phyloP scores from a whole-genome alignment of 2,888 invertebrate genomes.

The Crioceris asparagi region DNA sequence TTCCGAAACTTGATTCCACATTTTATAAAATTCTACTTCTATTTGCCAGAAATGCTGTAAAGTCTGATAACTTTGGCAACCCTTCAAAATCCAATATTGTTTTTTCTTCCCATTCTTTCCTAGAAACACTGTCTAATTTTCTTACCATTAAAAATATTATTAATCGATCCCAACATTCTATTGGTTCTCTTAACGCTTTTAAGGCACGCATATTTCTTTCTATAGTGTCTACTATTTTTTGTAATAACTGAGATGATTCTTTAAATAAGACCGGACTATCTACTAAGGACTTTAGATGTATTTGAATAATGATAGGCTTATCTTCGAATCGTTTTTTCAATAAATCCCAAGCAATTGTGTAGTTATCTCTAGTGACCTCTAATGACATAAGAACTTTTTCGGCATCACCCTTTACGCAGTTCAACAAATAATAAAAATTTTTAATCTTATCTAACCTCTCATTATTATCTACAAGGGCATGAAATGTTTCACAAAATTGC shows the following conservation, averaged over 20 bases:
- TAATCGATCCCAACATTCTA: conserved; percentile 12
- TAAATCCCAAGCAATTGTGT: conserved; percentile 13
- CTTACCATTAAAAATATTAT: conserved; percentile 11
- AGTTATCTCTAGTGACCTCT: conserved; percentile 14
- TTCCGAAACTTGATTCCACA: conserved; percentile 1
- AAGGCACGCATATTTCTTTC: conserved; percentile 11
- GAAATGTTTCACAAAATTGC: conserved; percentile 15
- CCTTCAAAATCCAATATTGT: conserved; percentile 2
- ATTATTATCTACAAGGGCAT: conserved; percentile 13
- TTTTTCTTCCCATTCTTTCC: conserved; percentile 11
- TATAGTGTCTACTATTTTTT: conserved; percentile 10
- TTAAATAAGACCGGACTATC: conserved; percentile 10
- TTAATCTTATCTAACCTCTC: conserved; percentile 8
- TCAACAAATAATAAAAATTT: conserved; percentile 14
- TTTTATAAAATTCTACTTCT: conserved; percentile 10
- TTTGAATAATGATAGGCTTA: conserved; percentile 14
- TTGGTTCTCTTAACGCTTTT: conserved; percentile 11
- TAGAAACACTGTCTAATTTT: conserved; percentile 12
- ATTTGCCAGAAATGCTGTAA: conserved; percentile 10
- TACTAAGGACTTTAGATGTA: conserved; percentile 12
- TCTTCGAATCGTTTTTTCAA: conserved; percentile 15
- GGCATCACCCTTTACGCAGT: conserved; percentile 14
- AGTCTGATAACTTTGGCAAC: conserved; percentile 8
- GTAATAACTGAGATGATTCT: conserved; percentile 7
- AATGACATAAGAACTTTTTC: conserved; percentile 13